Conservation (phyloP, 2,888 invertebrate species). For the Augiades crinisus region DNA sequence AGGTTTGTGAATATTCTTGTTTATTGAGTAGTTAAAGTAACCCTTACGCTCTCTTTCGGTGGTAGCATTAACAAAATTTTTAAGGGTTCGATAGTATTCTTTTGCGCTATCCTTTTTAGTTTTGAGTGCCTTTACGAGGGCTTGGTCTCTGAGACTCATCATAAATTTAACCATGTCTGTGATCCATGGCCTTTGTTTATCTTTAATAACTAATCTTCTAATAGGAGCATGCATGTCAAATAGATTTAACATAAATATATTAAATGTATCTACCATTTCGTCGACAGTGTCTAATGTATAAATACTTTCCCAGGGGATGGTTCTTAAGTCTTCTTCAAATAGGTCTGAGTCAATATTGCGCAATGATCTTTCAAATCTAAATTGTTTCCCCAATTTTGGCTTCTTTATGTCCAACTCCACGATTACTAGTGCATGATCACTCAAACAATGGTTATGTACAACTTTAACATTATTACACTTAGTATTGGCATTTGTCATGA, state of each 20-base stretch:
- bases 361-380: neutral
- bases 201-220: constrained; percentile 7
- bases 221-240: too few relatives aligned
- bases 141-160: constrained; percentile 27
- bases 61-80: constrained; percentile 21
- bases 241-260: too few relatives aligned
- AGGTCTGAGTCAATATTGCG: neutral
- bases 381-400: neutral
- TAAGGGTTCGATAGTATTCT: constrained; percentile 21
- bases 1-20: neutral
- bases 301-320: neutral
- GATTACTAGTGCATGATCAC: too few relatives aligned
- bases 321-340: neutral
- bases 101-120: constrained; percentile 8
- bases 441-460: constrained; percentile 20
- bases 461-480: constrained; percentile 8
- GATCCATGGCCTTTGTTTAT: constrained; percentile 26
- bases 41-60: constrained; percentile 27
- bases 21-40: neutral
- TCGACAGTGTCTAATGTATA: neutral
- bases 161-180: constrained; percentile 28
- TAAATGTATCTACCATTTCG: neutral
- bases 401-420: constrained; percentile 20
- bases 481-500: constrained; percentile 14
- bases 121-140: constrained; percentile 6